Evolutionary conservation across 2,888 invertebrate species (phyloP), one percentile per base, ranked within the genome.

Genomic region (Cephus pulcher): DNA sequence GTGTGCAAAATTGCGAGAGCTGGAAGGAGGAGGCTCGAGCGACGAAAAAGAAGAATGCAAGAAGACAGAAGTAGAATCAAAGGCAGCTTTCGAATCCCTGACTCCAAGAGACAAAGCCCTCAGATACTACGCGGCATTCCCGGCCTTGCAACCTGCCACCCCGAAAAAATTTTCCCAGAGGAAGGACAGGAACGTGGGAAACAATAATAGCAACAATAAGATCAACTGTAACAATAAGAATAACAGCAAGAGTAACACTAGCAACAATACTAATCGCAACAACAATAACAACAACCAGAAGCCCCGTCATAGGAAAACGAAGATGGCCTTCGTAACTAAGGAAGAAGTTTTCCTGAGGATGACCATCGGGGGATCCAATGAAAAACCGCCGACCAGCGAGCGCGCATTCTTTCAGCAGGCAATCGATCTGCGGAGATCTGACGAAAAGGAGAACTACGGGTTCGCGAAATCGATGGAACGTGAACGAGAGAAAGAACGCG

Each of bases 51-150:
- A 89, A 79, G 87, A 89, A 80, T 82, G 84, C 78, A 86, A 85
- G 76, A 88, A 87, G 80, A 84, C 78, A 83, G 86, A 87, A 70
- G 83, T 80, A 76, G 89, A 90, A 83, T 82, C 85, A 69, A 88
- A 90, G 90, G 88, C 90, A 87, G 88, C 92, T 90, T 86, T 92
- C 86, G 92, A 93, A 90, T 92, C 93, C 92, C 91, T 94, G 87
- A 93, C 94, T 90, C 94, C 93, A 79, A 91, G 93, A 86, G 96
- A 96, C 92, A 94, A 95, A 90, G 95, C 95, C 86, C 94, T 95
- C 90, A 94, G 95, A 91, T 96, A 96, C 91, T 96, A 95, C 93
- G 95, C 95, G 89, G 96, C 96, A 84, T 96, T 96, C 92, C 96
- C 96, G 86, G 94, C 95, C 87, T 93, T 94, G 88, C 95, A 90